Evolutionary conservation across 2,113 vertebrate genomes (phyloP).

Genomic region (Rutilus rutilus): DNA sequence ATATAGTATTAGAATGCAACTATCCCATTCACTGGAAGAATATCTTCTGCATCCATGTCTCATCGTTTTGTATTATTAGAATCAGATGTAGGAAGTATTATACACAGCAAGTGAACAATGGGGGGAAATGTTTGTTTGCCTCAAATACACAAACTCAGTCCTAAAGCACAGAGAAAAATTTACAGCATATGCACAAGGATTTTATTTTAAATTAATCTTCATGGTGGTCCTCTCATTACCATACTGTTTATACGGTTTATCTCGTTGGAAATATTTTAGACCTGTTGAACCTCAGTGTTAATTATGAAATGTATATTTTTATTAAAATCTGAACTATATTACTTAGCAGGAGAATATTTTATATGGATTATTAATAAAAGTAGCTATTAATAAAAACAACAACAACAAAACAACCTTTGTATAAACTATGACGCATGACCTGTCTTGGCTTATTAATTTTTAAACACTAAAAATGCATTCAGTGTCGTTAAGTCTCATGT

Average conservation of each 20-base stretch:
- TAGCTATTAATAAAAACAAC: not conserved
- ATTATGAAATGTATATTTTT: not conserved
- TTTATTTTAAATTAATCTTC: not conserved
- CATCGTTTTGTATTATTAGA: slow-evolving; percentile 9
- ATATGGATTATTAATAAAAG: not conserved
- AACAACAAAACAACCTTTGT: no score
- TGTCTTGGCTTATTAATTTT: not conserved
- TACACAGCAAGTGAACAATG: not conserved
- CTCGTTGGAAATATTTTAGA: not conserved
- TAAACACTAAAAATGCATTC: not conserved
- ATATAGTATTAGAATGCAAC: not conserved
- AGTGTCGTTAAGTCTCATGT: no score
- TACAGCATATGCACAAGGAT: not conserved
- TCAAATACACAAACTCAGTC: not conserved
- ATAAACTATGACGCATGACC: not conserved
- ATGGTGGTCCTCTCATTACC: not conserved
- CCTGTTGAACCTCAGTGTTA: not conserved
- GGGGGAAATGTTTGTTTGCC: not conserved
- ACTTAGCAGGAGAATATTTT: not conserved
- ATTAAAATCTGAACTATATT: not conserved
- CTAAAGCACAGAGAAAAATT: not conserved
- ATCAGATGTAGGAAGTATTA: not conserved
- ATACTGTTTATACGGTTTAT: not conserved
- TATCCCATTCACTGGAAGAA: not conserved
- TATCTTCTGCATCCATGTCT: not conserved